These are phyloP conservation scores for Osmoderma eremita DNA, from an alignment of 2,888 invertebrate genomes.

Conservation along the genomic window DNA sequence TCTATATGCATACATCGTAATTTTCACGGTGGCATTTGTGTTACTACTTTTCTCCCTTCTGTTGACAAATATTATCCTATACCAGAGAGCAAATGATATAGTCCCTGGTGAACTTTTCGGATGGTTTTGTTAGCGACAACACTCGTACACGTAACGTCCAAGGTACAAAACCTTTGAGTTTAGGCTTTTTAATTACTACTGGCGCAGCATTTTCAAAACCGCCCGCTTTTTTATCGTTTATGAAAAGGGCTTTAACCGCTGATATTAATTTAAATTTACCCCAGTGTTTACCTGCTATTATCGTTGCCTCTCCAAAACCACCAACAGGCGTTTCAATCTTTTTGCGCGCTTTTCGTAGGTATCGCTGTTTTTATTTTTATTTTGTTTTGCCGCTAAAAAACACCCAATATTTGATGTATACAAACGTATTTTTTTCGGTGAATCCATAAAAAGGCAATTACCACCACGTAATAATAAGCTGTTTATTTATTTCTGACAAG, in stretches of 20 bases:
- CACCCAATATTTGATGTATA: no score
- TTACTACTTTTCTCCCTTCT: background rate
- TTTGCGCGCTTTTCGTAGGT: background rate
- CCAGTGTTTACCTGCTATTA: slow-evolving; percentile 7
- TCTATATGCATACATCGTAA: background rate
- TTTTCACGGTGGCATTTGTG: slow-evolving; percentile 4
- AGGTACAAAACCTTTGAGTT: slow-evolving; percentile 8
- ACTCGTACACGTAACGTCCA: background rate
- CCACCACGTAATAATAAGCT: no score
- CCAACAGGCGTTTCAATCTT: background rate
- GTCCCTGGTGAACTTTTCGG: background rate
- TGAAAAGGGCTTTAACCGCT: slow-evolving; percentile 18
- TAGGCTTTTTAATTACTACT: slow-evolving; percentile 22
- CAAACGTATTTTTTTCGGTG: no score
- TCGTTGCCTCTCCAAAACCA: background rate
- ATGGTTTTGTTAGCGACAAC: background rate
- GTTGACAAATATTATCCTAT: slow-evolving; percentile 1
- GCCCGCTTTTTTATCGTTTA: slow-evolving; percentile 22
- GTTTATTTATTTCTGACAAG: no score
- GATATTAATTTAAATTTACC: slow-evolving; percentile 18
- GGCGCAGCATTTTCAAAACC: slow-evolving; percentile 19
- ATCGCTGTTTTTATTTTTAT: background rate
- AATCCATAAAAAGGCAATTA: no score
- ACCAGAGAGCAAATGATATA: background rate
- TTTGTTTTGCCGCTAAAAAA: no score